A percentile compares a stretch with the other conserved stretches of the same genome.
phyloP scores from a whole-genome alignment of 1,140 invertebrate genomes.

The Leptonema lineaticorne region DNA sequence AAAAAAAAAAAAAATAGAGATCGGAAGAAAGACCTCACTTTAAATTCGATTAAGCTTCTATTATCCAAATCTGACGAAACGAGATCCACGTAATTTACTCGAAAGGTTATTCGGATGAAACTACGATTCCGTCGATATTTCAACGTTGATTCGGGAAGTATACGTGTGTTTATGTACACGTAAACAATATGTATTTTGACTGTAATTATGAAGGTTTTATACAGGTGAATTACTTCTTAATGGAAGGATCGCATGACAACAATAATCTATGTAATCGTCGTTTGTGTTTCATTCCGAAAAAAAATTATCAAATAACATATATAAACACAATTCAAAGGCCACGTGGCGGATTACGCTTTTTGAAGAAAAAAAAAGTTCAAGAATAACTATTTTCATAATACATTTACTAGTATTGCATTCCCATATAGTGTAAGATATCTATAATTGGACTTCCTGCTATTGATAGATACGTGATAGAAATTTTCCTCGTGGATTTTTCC shows the following conservation, averaged over 20 bases:
- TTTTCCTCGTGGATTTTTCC: not conserved
- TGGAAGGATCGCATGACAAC: slow-evolving; percentile 23
- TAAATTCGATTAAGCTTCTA: too few species aligned
- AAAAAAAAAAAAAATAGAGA: too few species aligned
- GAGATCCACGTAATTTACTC: too few species aligned
- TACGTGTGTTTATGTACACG: not conserved
- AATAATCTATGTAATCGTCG: slow-evolving; percentile 5
- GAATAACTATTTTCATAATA: not conserved
- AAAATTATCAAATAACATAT: not conserved
- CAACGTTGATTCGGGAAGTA: too few species aligned
- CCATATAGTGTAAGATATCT: too few species aligned
- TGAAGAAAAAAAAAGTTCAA: not conserved
- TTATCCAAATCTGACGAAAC: too few species aligned
- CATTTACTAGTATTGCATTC: too few species aligned
- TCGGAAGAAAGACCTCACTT: too few species aligned
- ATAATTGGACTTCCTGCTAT: too few species aligned
- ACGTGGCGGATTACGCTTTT: not conserved
- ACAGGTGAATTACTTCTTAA: slow-evolving; percentile 20
- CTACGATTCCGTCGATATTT: too few species aligned
- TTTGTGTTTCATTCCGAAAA: not conserved
- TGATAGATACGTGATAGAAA: too few species aligned
- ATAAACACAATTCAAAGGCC: not conserved
- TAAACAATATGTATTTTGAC: not conserved
- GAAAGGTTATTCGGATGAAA: too few species aligned
- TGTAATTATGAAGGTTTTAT: slow-evolving; percentile 18